Percentiles rank a stretch among this genome's conserved stretches.
These are phyloP conservation scores for Chloropsis hardwickii DNA, from an alignment of 2,113 vertebrate species.

Conservation along the genomic window DNA sequence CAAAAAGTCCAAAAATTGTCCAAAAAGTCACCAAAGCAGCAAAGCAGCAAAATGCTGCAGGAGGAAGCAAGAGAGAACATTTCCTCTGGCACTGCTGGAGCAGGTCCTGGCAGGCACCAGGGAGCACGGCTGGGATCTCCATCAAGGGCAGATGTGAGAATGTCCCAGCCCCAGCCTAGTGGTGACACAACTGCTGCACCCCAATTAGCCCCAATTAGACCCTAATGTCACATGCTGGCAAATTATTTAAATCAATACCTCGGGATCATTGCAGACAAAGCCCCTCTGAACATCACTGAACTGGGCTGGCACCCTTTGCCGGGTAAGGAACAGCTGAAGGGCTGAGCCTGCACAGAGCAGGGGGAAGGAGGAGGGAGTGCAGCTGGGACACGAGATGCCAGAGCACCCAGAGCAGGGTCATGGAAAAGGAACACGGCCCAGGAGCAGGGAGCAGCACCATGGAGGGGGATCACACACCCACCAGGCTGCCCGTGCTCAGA, in stretches of 20 bases:
- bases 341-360: neutral
- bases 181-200: rapidly evolving
- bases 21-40: neutral
- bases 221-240: neutral
- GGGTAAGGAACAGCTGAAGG: neutral
- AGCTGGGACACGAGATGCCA: rapidly evolving
- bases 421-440: neutral
- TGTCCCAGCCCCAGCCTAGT: rapidly evolving
- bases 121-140: rapidly evolving
- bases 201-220: neutral
- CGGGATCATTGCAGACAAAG: neutral
- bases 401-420: neutral
- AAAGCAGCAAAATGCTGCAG: neutral
- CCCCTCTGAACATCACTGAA: neutral
- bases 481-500: rapidly evolving
- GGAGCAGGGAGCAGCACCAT: neutral
- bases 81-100: neutral
- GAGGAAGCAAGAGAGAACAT: neutral
- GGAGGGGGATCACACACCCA: rapidly evolving
- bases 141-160: neutral
- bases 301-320: neutral
- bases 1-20: neutral
- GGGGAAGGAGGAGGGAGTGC: neutral
- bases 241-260: neutral
- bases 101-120: neutral